Conservation (phyloP, 2,113 vertebrate species). For the Heptranchias perlo region DNA sequence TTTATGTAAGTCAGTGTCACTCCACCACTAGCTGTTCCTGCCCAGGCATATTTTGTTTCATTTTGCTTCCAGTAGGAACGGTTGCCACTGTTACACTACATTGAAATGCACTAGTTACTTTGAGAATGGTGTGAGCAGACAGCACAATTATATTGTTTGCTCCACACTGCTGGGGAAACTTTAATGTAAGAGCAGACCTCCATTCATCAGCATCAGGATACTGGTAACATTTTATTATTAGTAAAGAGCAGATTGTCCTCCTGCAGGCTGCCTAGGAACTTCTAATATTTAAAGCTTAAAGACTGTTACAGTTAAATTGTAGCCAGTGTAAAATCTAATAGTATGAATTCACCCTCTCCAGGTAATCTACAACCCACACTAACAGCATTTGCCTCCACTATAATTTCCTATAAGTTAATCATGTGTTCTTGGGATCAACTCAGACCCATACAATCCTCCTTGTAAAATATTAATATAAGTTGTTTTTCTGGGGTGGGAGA, state of each 20-base stretch:
- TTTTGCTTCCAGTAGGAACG: neutral
- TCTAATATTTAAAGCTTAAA: no score
- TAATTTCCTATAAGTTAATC: no score
- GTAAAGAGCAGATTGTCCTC: neutral
- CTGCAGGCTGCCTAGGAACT: neutral
- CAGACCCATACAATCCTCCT: no score
- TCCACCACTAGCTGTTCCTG: neutral
- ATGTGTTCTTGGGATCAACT: no score
- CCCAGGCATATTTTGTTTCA: neutral
- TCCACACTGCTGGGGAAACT: neutral
- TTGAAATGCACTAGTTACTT: neutral
- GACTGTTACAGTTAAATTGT: no score
- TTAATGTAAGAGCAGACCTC: neutral
- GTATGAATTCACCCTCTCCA: no score
- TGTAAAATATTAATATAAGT: no score
- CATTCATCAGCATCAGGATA: neutral
- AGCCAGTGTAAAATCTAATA: no score
- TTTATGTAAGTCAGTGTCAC: neutral
- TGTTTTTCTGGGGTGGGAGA: no score
- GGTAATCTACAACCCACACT: no score
- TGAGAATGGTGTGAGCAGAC: neutral
- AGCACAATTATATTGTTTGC: neutral
- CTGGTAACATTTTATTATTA: neutral
- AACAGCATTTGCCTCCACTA: no score
- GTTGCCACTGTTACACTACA: neutral